A percentile compares a stretch with the other conserved stretches of the same genome.
These are phyloP conservation scores for Caenorhabditis wallacei DNA, from an alignment of 2,888 invertebrate species.

Conservation along the genomic window DNA sequence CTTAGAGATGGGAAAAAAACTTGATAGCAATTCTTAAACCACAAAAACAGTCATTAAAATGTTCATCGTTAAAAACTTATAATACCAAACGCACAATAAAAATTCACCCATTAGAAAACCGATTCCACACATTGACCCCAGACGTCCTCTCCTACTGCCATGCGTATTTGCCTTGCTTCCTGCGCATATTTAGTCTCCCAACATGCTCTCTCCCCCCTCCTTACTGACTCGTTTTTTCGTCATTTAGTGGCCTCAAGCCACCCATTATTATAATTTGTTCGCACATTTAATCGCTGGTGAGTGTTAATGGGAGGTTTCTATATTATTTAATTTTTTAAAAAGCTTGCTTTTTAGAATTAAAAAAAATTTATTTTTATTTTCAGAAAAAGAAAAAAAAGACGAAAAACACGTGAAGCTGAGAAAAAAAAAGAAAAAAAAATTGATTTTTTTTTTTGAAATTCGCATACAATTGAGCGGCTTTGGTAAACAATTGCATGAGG, in stretches of 20 bases:
- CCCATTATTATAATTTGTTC: conserved; percentile 8
- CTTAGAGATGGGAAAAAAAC: too few species aligned
- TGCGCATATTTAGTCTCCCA: conserved; percentile 28
- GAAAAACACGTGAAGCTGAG: conserved; percentile 12
- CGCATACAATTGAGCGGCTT: neutral
- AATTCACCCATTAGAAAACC: too few species aligned
- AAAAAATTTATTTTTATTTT: neutral
- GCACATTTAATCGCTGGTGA: neutral
- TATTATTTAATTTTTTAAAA: neutral
- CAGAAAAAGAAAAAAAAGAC: neutral
- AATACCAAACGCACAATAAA: too few species aligned
- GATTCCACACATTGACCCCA: neutral
- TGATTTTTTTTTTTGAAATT: conserved; percentile 19
- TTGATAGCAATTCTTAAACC: neutral
- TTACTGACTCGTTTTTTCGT: conserved; percentile 3
- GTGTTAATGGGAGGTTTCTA: neutral
- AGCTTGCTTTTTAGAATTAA: neutral
- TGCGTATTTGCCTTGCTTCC: conserved; percentile 30
- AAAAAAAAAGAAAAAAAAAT: too few species aligned
- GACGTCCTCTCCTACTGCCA: neutral
- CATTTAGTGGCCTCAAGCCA: neutral
- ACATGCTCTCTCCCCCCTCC: conserved; percentile 13
- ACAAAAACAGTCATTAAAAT: neutral
- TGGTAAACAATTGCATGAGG: conserved; percentile 2
- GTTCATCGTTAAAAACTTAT: neutral